Percentiles rank a stretch among this genome's conserved stretches.
Evolutionary conservation across 1,140 invertebrate species (phyloP).

Genomic region (Apis mellifera): Amel_HAv3.1 CM009932.2:12057501-12058000

Average conservation of each 20-base stretch:
- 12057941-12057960: neutral
- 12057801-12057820: no score
- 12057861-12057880: slow-evolving; percentile 22
- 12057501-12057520: no score
- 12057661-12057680: slow-evolving; percentile 11
- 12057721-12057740: neutral
- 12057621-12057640: neutral
- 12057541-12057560: slow-evolving; percentile 5
- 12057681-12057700: slow-evolving; percentile 9
- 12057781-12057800: no score
- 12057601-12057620: neutral
- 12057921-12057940: no score
- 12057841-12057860: slow-evolving; percentile 34
- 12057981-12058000: slow-evolving; percentile 7
- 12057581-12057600: neutral
- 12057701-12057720: slow-evolving; percentile 9
- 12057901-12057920: slow-evolving; percentile 1
- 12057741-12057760: neutral
- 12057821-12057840: neutral
- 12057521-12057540: neutral
- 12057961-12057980: slow-evolving; percentile 17
- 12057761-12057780: neutral
- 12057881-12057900: slow-evolving; percentile 57
- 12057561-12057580: neutral
- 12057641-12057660: slow-evolving; percentile 8